These are phyloP conservation scores for Aurelia aurita complex sp. Pacific DNA, from an alignment of 30 jellyfish, hydroid and myxozoan species.

Conservation along the genomic window DNA sequence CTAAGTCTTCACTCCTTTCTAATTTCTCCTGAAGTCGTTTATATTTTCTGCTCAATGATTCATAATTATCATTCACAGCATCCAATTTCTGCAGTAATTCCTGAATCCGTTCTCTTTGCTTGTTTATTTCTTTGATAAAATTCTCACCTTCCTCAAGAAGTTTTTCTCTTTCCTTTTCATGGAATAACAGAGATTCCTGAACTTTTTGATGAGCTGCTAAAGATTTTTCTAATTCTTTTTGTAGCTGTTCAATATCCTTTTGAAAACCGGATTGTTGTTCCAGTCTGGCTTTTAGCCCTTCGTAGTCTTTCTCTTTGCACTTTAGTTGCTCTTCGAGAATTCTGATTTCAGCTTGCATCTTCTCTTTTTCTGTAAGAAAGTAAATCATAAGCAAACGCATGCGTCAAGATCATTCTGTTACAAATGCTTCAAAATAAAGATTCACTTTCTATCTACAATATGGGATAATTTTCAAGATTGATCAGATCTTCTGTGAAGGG, in stretches of 20 bases:
- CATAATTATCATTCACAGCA: constrained; percentile 53
- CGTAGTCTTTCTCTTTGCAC: constrained; percentile 26
- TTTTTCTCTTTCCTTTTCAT: constrained; percentile 67
- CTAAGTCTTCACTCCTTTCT: constrained; percentile 66
- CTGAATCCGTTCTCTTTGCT: constrained; percentile 27
- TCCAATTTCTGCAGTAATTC: constrained; percentile 72
- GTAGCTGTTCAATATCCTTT: constrained; percentile 73
- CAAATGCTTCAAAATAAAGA: too few species aligned
- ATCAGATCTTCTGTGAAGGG: too few species aligned
- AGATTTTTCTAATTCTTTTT: constrained; percentile 80
- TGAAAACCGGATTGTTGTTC: constrained; percentile 66
- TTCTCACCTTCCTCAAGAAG: constrained; percentile 53
- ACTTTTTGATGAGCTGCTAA: constrained; percentile 78
- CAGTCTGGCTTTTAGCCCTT: constrained; percentile 33
- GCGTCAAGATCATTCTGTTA: too few species aligned
- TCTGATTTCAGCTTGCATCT: constrained; percentile 2
- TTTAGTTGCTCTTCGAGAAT: constrained; percentile 43
- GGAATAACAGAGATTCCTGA: constrained; percentile 68
- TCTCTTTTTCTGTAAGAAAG: background rate
- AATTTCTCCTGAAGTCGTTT: constrained; percentile 69
- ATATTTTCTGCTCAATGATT: constrained; percentile 50
- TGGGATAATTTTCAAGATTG: too few species aligned
- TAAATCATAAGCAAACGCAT: too few species aligned
- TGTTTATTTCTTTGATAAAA: constrained; percentile 45
- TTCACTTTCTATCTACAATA: too few species aligned